A percentile compares a stretch with the other conserved stretches of the same genome.
Conservation (phyloP, 1,140 invertebrate genomes). For the Ganaspis sp. region DNA sequence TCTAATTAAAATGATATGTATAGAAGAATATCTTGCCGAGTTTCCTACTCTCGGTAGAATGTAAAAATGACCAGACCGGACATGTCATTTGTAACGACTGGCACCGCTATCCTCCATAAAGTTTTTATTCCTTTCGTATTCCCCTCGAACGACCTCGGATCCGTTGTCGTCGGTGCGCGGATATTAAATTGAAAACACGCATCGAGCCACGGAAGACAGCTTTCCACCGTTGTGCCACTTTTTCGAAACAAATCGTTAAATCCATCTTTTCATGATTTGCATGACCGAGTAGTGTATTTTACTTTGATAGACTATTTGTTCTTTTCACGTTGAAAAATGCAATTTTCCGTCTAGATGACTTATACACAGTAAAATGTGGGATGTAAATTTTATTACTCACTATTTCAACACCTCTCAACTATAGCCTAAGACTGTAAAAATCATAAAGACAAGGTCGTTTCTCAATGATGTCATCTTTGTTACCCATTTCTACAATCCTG, state of each 20-base stretch:
- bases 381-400: too few relatives aligned
- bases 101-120: conserved; percentile 12
- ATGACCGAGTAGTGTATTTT: conserved; percentile 5
- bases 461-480: too few relatives aligned
- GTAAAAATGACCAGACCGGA: conserved; percentile 15
- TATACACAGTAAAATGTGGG: too few relatives aligned
- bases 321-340: not conserved
- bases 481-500: too few relatives aligned
- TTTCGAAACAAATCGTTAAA: conserved; percentile 5
- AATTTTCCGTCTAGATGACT: too few relatives aligned
- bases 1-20: not conserved
- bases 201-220: conserved; percentile 8
- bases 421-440: too few relatives aligned
- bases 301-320: conserved; percentile 2
- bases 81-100: conserved; percentile 25
- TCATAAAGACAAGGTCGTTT: too few relatives aligned
- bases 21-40: conserved; percentile 11
- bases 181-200: conserved; percentile 25
- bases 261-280: conserved; percentile 9
- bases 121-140: conserved; percentile 10
- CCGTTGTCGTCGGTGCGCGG: conserved; percentile 8
- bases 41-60: not conserved
- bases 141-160: not conserved
- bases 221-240: conserved; percentile 9
- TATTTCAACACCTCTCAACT: too few relatives aligned